A percentile compares a stretch with the other conserved stretches of the same genome.
These are phyloP conservation scores for Halcyon badia DNA, from an alignment of 2,797 vertebrate species.

Conservation along the genomic window DNA sequence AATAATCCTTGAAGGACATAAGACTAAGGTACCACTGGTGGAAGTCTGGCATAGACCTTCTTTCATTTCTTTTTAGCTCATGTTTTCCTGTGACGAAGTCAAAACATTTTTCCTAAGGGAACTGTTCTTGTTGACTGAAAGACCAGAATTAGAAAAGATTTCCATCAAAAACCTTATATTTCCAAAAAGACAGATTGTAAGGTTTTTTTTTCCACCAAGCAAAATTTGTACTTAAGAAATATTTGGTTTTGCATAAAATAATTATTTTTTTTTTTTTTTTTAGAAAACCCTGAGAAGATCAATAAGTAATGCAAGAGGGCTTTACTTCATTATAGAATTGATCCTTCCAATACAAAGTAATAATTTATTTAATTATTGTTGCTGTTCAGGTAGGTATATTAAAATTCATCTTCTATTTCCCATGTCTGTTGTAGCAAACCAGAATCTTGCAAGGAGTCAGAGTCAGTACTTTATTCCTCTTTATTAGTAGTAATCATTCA, in stretches of 20 bases:
- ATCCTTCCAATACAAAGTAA: not conserved
- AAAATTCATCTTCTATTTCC: not conserved
- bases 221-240: not conserved
- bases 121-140: not conserved
- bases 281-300: not conserved
- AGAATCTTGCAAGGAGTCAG: not conserved
- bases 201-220: rapidly evolving
- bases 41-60: not conserved
- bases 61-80: not conserved
- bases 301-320: not conserved
- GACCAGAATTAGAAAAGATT: not conserved
- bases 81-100: not conserved
- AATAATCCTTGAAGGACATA: not conserved
- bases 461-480: not conserved
- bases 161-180: rapidly evolving
- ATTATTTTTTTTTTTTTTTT: not conserved
- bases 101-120: not conserved
- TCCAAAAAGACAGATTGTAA: not conserved
- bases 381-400: not conserved
- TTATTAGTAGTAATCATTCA: not conserved
- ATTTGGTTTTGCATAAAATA: not conserved
- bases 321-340: not conserved
- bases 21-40: not conserved
- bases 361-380: not conserved
- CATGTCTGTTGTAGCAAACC: not conserved